phyloP scores from a whole-genome alignment of 2,888 invertebrate species.

The Eristalis arbustorum region DNA sequence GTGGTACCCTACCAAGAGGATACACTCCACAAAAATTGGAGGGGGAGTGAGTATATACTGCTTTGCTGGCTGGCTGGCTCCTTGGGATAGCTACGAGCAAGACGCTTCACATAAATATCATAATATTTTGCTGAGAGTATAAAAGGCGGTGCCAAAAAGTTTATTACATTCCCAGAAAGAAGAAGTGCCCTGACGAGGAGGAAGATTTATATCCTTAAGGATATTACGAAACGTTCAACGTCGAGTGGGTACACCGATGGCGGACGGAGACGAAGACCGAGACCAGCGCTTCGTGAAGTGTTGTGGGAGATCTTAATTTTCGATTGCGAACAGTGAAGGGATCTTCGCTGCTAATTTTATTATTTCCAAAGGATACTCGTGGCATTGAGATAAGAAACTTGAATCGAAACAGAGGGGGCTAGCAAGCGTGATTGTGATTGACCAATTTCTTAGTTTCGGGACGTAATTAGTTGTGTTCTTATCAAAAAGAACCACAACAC shows the following conservation, averaged over 20 bases:
- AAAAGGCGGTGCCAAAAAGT: constrained; percentile 70
- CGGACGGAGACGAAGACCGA: constrained; percentile 1
- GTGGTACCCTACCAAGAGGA: constrained; percentile 18
- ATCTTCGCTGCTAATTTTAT: constrained; percentile 27
- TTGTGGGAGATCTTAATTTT: constrained; percentile 56
- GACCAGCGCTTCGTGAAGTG: constrained; percentile 20
- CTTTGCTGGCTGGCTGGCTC: constrained; percentile 8
- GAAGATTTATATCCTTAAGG: constrained; percentile 65
- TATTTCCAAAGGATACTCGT: constrained; percentile 23
- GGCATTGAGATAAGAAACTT: constrained; percentile 45
- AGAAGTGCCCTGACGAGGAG: constrained; percentile 42
- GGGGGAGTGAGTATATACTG: constrained; percentile 23
- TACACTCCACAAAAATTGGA: neutral
- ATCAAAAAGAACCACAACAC: constrained; percentile 3
- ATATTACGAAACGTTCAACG: constrained; percentile 62
- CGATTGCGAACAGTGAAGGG: constrained; percentile 40
- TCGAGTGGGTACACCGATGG: constrained; percentile 25
- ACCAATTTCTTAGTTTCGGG: constrained; percentile 12
- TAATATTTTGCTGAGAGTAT: constrained; percentile 65
- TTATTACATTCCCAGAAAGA: constrained; percentile 57
- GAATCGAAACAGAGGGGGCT: constrained; percentile 7
- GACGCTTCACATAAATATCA: constrained; percentile 56
- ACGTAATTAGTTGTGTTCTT: constrained; percentile 10
- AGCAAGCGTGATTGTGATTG: constrained; percentile 12
- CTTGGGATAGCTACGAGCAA: constrained; percentile 13